Evolutionary conservation across 2,888 invertebrate species (phyloP), one percentile per base, ranked within the genome.

Genomic region (Leptopterna dolabrata): DNA sequence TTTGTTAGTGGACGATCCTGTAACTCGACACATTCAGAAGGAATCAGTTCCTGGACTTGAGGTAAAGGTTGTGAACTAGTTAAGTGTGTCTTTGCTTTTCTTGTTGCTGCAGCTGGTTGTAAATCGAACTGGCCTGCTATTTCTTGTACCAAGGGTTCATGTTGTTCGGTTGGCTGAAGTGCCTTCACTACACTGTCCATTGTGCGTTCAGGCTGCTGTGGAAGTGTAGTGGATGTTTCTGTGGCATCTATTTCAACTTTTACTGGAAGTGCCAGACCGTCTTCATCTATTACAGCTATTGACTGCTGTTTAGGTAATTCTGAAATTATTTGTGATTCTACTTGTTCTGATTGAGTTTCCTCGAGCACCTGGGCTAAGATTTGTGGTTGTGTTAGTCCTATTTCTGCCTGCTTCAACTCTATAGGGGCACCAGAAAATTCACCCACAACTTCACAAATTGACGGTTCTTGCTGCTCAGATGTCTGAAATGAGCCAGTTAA

Each of bases 81-180:
- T 36, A 85, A 27, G 36, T 14, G 14, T 19, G 73, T 47, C 27
- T 73, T 9, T 24, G 63, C 85, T 63, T n/a, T 27, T n/a, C 11
- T 76, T 0, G 51, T 29, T n/a, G 73, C 29, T 47, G 73, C 45
- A n/a, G 0, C 19, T 14, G 43, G 24, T 19, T 16, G 16, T 9
- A 30, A 14, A n/a, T 36, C 27, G 19, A 85, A 85, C n/a, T 85
- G 73, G 47, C 85, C 85, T 83, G 29, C 70, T 11, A 29, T 63
- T 70, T 83, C 83, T 30, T 70, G 70, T 27, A 71, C 19, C 16
- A 36, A 11, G 29, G 83, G 36, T 27, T 83, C 41, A 36, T 71
- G 41, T 16, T 36, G 27, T 83, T 83, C 71, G 14, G 55, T 63
- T 19, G 83, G 43, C 27, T 41, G 36, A 24, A 19, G 63, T n/a